A percentile compares a stretch with the other conserved stretches of the same genome.
These are phyloP conservation scores for Eulithis prunata DNA, from an alignment of 2,888 invertebrate species.

Conservation along the genomic window DNA sequence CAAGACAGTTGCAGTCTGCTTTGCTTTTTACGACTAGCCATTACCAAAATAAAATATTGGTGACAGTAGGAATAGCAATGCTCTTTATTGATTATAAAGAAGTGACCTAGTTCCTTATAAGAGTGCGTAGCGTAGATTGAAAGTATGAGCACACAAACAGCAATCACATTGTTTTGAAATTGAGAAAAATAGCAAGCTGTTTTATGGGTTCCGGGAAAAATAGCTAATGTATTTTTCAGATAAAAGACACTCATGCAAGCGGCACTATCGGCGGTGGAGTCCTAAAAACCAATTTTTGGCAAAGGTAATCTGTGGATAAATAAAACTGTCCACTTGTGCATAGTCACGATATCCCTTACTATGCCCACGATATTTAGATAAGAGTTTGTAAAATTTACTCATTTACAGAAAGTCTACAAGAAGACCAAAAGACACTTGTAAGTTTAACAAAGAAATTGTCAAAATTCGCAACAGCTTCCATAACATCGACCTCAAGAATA, in stretches of 20 bases:
- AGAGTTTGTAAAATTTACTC: too few relatives aligned
- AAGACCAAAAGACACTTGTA: conserved; percentile 54
- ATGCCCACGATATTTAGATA: not conserved
- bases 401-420: conserved; percentile 54
- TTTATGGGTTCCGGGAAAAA: conserved; percentile 20
- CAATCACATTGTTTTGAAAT: not conserved
- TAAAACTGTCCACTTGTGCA: not conserved
- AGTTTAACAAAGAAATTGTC: conserved; percentile 62
- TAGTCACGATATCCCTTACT: not conserved
- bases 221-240: conserved; percentile 49
- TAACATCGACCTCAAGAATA: conserved; percentile 63
- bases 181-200: not conserved
- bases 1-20: not conserved
- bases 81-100: conserved; percentile 10
- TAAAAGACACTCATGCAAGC: conserved; percentile 56
- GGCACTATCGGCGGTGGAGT: conserved; percentile 42
- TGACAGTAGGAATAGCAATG: conserved; percentile 15
- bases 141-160: not conserved
- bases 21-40: conserved; percentile 14
- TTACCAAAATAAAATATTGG: not conserved
- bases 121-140: not conserved
- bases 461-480: conserved; percentile 64
- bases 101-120: not conserved
- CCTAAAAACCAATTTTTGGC: conserved; percentile 46
- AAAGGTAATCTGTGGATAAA: conserved; percentile 48